Percentiles rank a stretch among this genome's conserved stretches.
Evolutionary conservation across 2,113 vertebrate genomes (phyloP).

Genomic region (Charadrius vociferus): DNA sequence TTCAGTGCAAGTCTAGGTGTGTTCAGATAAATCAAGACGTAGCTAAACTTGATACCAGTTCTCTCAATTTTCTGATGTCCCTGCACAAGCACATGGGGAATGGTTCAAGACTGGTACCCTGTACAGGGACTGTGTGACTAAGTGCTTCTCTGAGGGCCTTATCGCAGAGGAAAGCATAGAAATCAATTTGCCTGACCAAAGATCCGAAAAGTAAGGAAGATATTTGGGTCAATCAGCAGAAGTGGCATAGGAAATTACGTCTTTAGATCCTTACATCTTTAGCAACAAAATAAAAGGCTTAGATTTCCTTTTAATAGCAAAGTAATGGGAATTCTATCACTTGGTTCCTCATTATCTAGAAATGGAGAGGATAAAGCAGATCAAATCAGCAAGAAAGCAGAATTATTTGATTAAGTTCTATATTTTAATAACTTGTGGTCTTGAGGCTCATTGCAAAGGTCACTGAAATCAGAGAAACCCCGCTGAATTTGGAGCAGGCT

Average conservation of each 20-base stretch:
- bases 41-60: background rate
- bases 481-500: background rate
- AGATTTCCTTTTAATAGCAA: background rate
- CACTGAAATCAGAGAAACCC: background rate
- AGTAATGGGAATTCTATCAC: background rate
- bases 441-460: background rate
- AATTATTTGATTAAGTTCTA: background rate
- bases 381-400: background rate
- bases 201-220: slow-evolving; percentile 13
- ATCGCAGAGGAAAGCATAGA: slow-evolving; percentile 35
- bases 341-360: background rate
- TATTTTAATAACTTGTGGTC: background rate
- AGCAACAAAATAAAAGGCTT: background rate
- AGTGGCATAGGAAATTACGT: background rate
- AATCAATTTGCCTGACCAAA: slow-evolving; percentile 64
- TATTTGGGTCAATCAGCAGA: slow-evolving; percentile 46
- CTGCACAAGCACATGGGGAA: background rate
- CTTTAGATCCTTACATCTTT: background rate
- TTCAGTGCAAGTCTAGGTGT: background rate
- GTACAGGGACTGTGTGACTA: background rate
- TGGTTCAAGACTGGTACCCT: background rate
- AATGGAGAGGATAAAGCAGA: background rate
- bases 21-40: background rate
- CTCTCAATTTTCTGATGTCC: background rate
- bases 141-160: slow-evolving; percentile 29